Conservation (phyloP, 2,797 vertebrate species). For the Alfaro cultratus region DNA sequence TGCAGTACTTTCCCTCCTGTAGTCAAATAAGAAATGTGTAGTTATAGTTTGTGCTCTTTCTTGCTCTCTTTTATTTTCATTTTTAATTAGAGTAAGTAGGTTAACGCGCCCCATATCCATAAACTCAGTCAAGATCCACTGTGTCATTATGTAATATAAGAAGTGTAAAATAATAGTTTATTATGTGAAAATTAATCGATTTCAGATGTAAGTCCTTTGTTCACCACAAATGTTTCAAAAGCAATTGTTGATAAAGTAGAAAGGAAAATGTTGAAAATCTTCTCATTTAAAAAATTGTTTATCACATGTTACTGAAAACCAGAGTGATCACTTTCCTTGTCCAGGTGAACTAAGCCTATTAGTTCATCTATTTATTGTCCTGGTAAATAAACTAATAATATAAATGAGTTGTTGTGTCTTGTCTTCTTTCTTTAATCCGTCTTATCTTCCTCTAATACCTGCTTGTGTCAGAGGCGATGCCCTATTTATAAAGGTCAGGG, state of each 20-base stretch:
- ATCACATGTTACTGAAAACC: constrained; percentile 18
- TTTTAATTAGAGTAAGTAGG: constrained; percentile 12
- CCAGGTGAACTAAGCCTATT: constrained; percentile 42
- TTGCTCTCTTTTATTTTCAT: constrained; percentile 11
- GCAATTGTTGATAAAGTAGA: not conserved
- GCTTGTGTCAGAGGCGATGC: constrained; percentile 44
- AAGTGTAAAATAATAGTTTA: constrained; percentile 2
- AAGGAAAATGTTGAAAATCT: not conserved
- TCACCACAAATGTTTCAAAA: not conserved
- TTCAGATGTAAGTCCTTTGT: not conserved
- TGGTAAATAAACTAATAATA: constrained; percentile 70
- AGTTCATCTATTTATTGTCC: no score
- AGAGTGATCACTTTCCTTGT: constrained; percentile 26
- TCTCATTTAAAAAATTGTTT: not conserved
- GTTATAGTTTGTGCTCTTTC: constrained; percentile 1
- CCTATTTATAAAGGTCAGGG: constrained; percentile 53
- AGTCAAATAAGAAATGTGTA: constrained; percentile 20
- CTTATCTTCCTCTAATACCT: constrained; percentile 71
- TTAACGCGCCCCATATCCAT: constrained; percentile 10
- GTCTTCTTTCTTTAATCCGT: constrained; percentile 68
- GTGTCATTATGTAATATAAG: not conserved
- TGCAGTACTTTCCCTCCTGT: constrained; percentile 29
- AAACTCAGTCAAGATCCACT: constrained; percentile 1
- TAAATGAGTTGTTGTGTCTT: constrained; percentile 43
- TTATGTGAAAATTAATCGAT: not conserved